Evolutionary conservation across 2,113 vertebrate species (phyloP), one percentile per base, ranked within the genome.

Genomic region (Lampris incognitus): DNA sequence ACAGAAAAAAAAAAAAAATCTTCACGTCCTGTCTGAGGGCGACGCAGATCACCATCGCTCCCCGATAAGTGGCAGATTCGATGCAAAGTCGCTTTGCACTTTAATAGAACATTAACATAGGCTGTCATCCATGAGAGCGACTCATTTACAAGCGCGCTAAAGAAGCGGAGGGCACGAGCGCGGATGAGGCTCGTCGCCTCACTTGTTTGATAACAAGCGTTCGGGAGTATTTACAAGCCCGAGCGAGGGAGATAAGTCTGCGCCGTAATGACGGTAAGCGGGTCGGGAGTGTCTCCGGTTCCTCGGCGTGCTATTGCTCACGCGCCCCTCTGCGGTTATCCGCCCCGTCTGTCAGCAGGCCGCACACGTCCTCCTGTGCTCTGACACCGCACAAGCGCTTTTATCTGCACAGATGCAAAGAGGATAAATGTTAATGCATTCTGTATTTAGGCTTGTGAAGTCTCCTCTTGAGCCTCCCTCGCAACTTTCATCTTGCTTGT

Each of bases 111-210:
- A 85, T 89, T 92, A 90, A 89, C 87, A 78, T 1, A 41, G 49
- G 69, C 86, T 84, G 85, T 89, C 87, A 87, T 86, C 89, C 92
- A 90, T 90, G 84, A 89, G 85, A 89, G 88, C 76, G 83, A 89
- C 85, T 90, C 85, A 87, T 90, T 92, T 89, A 91, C 79, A 81
- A 87, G 84, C 62, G 13, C 39, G 74, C 75, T 39, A 78, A 83
- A 66, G 76, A 79, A 83, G 79, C 81, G 2, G 63, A 59, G 58
- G 63, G 86, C 77, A 79, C 71, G 74, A 78, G 87, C 87, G 85
- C 72, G 82, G 83, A 84, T 82, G 84, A 73, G 87, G 82, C 81
- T 89, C 85, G 88, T 84, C 60, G 82, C 82, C 81, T 69, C 11
- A 65, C 86, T 82, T 66, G 57, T 79, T 74, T 84, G 91, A 92